Conservation (phyloP, 2,888 invertebrate species). For the Stenolophus ochropezus region DNA sequence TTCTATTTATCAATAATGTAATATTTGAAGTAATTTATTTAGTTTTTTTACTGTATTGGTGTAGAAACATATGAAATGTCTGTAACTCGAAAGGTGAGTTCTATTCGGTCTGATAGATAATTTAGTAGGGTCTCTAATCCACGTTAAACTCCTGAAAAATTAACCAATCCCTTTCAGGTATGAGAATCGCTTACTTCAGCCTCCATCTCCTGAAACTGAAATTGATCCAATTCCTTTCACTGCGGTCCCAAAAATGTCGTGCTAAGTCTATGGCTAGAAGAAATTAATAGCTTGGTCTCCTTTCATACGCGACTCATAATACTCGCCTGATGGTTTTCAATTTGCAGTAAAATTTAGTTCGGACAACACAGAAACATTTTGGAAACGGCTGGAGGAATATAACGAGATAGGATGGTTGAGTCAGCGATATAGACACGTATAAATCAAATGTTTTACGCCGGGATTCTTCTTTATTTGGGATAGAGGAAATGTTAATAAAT, state of each 20-base stretch:
- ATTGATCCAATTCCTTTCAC: background rate
- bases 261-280: background rate
- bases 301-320: background rate
- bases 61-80: too few relatives aligned
- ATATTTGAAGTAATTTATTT: too few relatives aligned
- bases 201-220: background rate
- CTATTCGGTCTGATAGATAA: background rate
- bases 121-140: background rate
- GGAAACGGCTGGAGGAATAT: background rate
- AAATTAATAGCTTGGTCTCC: background rate
- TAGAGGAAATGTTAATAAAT: background rate
- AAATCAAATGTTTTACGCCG: background rate
- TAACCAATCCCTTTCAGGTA: slow-evolving; percentile 6
- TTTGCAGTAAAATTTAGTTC: background rate
- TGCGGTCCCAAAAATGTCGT: background rate
- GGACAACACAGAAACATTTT: background rate
- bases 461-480: too few relatives aligned
- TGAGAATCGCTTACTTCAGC: slow-evolving; percentile 6
- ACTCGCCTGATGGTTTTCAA: background rate
- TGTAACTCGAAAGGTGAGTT: background rate
- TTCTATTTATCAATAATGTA: too few relatives aligned
- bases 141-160: slow-evolving; percentile 9
- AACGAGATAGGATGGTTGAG: background rate
- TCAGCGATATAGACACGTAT: background rate
- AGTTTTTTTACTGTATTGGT: too few relatives aligned